Base-by-base conservation (phyloP, 2,888 invertebrate species). In the Bursaphelenchus okinawaensis region DNA sequence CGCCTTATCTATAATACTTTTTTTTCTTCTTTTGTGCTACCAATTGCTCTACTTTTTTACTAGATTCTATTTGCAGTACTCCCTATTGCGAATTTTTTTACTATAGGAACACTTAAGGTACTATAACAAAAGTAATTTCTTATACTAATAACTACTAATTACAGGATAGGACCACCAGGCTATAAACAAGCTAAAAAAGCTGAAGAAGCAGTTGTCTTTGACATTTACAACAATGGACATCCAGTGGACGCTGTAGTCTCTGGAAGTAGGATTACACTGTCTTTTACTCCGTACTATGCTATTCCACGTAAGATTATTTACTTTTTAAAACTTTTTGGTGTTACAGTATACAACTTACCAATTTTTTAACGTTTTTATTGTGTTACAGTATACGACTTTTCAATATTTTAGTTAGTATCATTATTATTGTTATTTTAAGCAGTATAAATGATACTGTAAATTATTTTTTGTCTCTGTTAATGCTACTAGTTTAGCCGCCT, bases 171-270 rank as follows among this genome's bases (percentile, higher is more conserved):
- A 4, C 57, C 55, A 6, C 52, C 68, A 16, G 61, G 63, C 27
- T 56, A 22, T 23, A 19, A 27, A 16, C 40, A 26, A 29, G 62
- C 69, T 27, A 65, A 63, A 4, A 66, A 75, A 9, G 75, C 78
- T 24, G 73, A 63, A 7, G 67, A 75, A 12, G 75, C 78, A 23
- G 73, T 82, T n/a, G 69, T 72, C 51, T 82, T 82, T 67, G 82
- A 82, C 67, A 76, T 82, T 52, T 82, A 78, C 75, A 77, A 82
- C 68, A 76, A 81, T 61, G 79, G 80, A 23, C 76, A 76, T 40
- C 75, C 81, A 7, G 79, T 81, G 20, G 77, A 80, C 52, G 82
- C 80, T 4, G 82, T 82, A 4, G 82, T 82, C n/a, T 82, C 82
- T 7, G 82, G 82, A 23, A 79, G 78, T 40, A 70, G 77, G 23